A percentile compares a stretch with the other conserved stretches of the same genome.
Conservation (phyloP, 2,888 invertebrate species). For the Troilus luridus region DNA sequence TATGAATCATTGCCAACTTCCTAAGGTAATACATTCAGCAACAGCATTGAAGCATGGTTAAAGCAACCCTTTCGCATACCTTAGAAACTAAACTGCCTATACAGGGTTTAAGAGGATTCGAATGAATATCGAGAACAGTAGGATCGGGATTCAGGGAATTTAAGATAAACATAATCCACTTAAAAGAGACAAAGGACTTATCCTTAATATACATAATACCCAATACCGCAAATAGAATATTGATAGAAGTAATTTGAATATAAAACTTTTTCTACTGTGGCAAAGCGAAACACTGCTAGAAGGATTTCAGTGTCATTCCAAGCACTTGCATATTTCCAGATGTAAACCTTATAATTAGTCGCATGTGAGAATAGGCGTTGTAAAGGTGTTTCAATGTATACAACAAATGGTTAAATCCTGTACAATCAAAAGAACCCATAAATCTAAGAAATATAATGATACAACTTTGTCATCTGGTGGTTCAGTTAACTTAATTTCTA, state of each 20-base stretch:
- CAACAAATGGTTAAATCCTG: no score
- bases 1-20: background rate
- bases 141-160: background rate
- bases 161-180: background rate
- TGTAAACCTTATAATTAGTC: no score
- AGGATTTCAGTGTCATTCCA: no score
- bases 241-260: background rate
- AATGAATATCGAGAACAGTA: background rate
- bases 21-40: background rate
- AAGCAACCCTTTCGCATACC: background rate
- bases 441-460: no score
- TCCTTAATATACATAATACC: background rate
- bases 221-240: background rate
- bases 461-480: no score
- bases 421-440: no score
- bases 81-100: constrained; percentile 16
- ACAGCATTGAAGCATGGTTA: background rate
- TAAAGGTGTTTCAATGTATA: no score
- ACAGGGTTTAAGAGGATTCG: background rate
- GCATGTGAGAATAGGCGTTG: no score
- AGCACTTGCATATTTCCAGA: no score
- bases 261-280: no score
- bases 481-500: no score
- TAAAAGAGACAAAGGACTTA: background rate
- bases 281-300: no score